These are phyloP conservation scores for Delphinus delphis DNA, from an alignment of 2,113 vertebrate species.

Conservation along the genomic window DNA sequence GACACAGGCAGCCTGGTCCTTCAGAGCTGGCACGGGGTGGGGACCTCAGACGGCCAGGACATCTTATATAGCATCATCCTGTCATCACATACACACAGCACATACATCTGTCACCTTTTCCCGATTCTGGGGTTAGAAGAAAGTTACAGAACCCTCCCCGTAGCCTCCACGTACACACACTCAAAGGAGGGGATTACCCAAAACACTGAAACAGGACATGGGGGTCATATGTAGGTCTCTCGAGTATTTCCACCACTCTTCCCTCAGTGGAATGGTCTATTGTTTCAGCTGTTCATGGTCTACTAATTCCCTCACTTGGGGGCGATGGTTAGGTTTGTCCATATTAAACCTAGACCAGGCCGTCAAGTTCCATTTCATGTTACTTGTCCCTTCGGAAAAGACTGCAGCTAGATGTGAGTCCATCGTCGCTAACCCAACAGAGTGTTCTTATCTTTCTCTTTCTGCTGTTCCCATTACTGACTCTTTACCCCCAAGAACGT, in stretches of 20 bases:
- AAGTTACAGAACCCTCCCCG: background rate
- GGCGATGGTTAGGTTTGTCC: background rate
- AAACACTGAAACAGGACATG: no score
- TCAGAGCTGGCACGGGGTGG: no score
- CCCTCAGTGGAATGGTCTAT: background rate
- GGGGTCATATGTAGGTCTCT: rapidly evolving
- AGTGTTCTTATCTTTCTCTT: background rate
- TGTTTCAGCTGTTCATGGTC: background rate
- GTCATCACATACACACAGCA: background rate
- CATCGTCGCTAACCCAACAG: background rate
- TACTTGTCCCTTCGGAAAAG: background rate
- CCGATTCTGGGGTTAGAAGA: background rate
- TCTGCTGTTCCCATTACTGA: background rate
- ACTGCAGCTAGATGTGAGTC: background rate
- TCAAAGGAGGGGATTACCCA: background rate
- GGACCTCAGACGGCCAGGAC: background rate
- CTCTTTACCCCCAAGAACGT: background rate
- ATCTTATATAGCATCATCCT: background rate
- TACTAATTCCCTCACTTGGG: background rate
- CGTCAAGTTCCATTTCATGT: background rate
- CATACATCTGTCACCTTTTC: background rate
- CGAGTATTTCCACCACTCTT: background rate
- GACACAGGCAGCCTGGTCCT: no score
- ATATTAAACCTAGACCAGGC: background rate
- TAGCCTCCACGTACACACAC: rapidly evolving